Percentiles rank a stretch among this genome's conserved stretches.
Conservation (phyloP, 2,797 vertebrate genomes). For the Phyllotis vaccarum region DNA sequence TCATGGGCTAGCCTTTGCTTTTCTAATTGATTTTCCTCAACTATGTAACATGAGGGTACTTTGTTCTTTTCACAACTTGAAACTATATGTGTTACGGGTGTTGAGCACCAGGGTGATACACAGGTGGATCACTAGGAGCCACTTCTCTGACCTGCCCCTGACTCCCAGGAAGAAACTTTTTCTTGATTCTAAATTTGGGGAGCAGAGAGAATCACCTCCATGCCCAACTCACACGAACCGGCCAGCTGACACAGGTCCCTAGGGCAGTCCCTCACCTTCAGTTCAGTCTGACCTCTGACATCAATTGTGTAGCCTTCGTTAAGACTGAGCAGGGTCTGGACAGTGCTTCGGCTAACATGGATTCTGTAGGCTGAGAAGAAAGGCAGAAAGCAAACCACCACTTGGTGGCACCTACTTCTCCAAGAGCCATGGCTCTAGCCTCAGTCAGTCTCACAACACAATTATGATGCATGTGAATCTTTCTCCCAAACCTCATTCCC, state of each 20-base stretch:
- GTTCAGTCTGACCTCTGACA: constrained; percentile 91
- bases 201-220: background rate
- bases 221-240: background rate
- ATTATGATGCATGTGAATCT: background rate
- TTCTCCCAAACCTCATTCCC: background rate
- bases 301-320: constrained; percentile 92
- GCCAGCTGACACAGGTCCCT: background rate
- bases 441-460: background rate
- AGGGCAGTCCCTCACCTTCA: constrained; percentile 89
- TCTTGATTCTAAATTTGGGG: background rate
- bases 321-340: constrained; percentile 89
- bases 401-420: background rate
- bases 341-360: constrained; percentile 92
- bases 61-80: background rate
- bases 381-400: background rate
- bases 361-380: constrained; percentile 92
- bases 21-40: background rate
- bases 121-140: too few relatives aligned
- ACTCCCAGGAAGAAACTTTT: background rate
- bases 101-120: background rate
- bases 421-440: too few relatives aligned
- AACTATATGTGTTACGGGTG: background rate
- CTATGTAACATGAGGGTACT: background rate
- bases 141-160: background rate
- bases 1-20: background rate